Evolutionary conservation across 2,797 vertebrate genomes (phyloP).

Genomic region (Leptodactylus fallax): DNA sequence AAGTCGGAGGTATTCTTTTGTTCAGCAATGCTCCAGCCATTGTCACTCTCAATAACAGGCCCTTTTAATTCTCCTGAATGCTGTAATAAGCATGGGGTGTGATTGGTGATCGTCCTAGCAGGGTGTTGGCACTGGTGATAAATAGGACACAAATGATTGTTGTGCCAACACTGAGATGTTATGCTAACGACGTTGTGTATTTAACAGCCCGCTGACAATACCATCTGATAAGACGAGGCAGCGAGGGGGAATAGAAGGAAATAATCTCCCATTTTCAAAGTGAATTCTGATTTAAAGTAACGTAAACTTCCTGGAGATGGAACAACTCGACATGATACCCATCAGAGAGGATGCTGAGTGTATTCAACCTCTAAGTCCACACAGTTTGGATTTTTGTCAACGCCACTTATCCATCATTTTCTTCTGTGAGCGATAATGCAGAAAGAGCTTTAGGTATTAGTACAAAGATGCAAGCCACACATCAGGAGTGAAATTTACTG

Average conservation of each 20-base stretch:
- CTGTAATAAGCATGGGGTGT: slow-evolving; percentile 21
- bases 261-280: slow-evolving; percentile 37
- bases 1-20: neutral
- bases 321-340: neutral
- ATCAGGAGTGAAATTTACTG: slow-evolving; percentile 41
- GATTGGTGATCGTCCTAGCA: slow-evolving; percentile 47
- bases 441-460: slow-evolving; percentile 50
- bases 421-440: slow-evolving; percentile 39
- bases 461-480: slow-evolving; percentile 31
- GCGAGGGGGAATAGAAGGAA: neutral
- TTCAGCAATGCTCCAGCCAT: neutral
- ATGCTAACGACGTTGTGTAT: slow-evolving; percentile 28
- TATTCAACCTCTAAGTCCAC: slow-evolving; percentile 22
- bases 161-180: slow-evolving; percentile 44
- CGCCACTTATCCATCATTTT: slow-evolving; percentile 54
- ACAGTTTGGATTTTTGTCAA: slow-evolving; percentile 27
- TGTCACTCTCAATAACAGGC: slow-evolving; percentile 40
- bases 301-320: slow-evolving; percentile 3
- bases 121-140: slow-evolving; percentile 46
- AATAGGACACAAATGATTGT: slow-evolving; percentile 39
- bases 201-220: slow-evolving; percentile 32
- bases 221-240: slow-evolving; percentile 21
- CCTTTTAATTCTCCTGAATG: slow-evolving; percentile 22
- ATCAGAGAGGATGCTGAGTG: neutral
- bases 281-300: slow-evolving; percentile 10